Evolutionary conservation across 1,140 invertebrate genomes (phyloP), one percentile per base, ranked within the genome.

Genomic region (Drosophila subpulchrella): DNA sequence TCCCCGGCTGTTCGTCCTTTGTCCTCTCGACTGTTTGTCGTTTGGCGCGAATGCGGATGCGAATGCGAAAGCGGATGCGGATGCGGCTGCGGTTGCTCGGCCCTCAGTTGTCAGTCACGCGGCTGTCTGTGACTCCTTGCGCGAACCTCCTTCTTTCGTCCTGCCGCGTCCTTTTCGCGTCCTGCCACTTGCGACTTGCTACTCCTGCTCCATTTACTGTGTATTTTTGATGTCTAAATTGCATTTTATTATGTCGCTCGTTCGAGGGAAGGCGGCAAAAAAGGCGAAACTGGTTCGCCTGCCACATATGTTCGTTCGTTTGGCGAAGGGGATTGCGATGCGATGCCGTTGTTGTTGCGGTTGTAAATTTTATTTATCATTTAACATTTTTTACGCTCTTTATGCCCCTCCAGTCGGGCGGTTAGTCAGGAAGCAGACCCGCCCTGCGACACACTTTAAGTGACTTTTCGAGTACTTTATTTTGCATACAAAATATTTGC

Each of bases 321-420:
- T 6, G 44, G 27, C 17, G 48, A 54, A 59, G 58, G 15, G 30
- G 48, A 17, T 56, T 44, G 41, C 55, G 78, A 46, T 44, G 41
- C 55, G 78, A 46, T 71, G 71, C 46, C 75, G 60, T 77, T 89
- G 84, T 89, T 88, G 84, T 89, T 89, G 84, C 68, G 84, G 84
- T 89, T 89, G 85, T 84, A 89, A 89, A 89, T 89, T 89, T 89
- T 89, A 89, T 89, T 89, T 89, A 89, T 89, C 84, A 89, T 89
- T 89, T 89, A 89, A 84, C 77, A 89, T 89, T 89, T 88, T 89
- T 89, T 89, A 88, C 84, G 84, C 72, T 89, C 78, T 84, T 88
- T 88, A 79, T 89, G 84, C 77, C 66, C 57, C 62, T 42, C 61
- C 62, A 77, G 56, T 55, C 38, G 20, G 58, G 34, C 38, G 51